Evolutionary conservation across 1,140 invertebrate genomes (phyloP).

Genomic region (Brachionus paranguensis): DNA sequence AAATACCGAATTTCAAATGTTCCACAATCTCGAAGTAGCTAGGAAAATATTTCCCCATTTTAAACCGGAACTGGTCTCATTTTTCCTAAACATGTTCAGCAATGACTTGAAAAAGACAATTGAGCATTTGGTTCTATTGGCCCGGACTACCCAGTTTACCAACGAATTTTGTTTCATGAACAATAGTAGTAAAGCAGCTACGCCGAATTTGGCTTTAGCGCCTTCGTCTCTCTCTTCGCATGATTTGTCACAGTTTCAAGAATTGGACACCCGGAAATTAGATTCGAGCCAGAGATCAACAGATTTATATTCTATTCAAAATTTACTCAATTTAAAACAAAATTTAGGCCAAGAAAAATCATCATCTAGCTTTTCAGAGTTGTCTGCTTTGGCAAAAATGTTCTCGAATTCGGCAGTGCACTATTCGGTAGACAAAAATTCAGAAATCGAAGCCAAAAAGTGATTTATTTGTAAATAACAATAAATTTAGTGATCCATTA

Average conservation of each 20-base stretch:
- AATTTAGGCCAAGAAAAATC: not conserved
- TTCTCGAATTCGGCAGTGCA: not conserved
- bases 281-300: not conserved
- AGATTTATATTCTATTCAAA: not conserved
- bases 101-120: slow-evolving; percentile 83
- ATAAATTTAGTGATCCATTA: not conserved
- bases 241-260: not conserved
- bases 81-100: slow-evolving; percentile 65
- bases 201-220: not conserved
- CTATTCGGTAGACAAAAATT: not conserved
- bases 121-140: slow-evolving; percentile 63
- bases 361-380: not conserved
- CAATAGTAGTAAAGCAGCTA: not conserved
- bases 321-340: not conserved
- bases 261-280: not conserved
- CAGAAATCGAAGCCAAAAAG: not conserved
- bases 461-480: not conserved
- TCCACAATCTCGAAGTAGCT: slow-evolving; percentile 60
- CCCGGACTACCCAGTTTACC: not conserved
- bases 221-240: not conserved
- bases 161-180: not conserved
- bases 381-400: not conserved
- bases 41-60: slow-evolving; percentile 75
- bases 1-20: not conserved
- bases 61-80: slow-evolving; percentile 73